Base-by-base conservation (phyloP, 2,797 vertebrate genomes). In the Acridotheres tristis region DNA sequence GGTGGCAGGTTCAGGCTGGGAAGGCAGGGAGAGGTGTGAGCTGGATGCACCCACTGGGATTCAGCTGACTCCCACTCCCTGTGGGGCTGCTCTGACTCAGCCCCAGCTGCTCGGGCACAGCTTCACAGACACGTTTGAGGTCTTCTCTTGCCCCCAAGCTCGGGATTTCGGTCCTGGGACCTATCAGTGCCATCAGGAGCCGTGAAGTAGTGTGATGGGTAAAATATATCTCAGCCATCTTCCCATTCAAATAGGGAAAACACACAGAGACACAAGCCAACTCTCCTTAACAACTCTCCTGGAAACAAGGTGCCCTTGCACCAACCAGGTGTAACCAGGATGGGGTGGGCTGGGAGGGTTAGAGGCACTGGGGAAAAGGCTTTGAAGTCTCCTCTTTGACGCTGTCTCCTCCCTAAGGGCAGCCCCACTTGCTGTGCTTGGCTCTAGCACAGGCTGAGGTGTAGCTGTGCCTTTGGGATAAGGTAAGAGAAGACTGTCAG, bases 1-100 rank as follows among this genome's bases (percentile, higher is more conserved):
- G 29, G 13, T 0, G 5, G 50, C 34, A 40, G 63, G 25, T 11
- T 54, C 8, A 45, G 66, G 32, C 61, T 69, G 48, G 42, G 34
- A 47, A 69, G 30, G 13, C n/a, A 65, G 58, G 80, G 38, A 57
- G n/a, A 54, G 51, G 8, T 7, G 20, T 32, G 69, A 43, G 38
- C 38, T 73, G 67, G 29, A 5, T 76, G 69, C 8, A 34, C 10
- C 29, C 26, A 2, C 42, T 19, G 55, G 72, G 67, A 2, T 25
- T 71, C 1, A 0, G 11, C 74, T 86, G 55, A 16, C 32, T 40
- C 26, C 50, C 47, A 16, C 47, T 57, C 11, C 27, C 0, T 0
- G 10, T 27, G 59, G 4, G 11, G 29, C n/a, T 72, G 71, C 51
- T 71, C 53, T 90, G 72, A 69, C 57, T 94, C 85, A 79, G 7